Evolutionary conservation across 2,797 vertebrate genomes (phyloP).

Genomic region (Naso thynnoides): DNA sequence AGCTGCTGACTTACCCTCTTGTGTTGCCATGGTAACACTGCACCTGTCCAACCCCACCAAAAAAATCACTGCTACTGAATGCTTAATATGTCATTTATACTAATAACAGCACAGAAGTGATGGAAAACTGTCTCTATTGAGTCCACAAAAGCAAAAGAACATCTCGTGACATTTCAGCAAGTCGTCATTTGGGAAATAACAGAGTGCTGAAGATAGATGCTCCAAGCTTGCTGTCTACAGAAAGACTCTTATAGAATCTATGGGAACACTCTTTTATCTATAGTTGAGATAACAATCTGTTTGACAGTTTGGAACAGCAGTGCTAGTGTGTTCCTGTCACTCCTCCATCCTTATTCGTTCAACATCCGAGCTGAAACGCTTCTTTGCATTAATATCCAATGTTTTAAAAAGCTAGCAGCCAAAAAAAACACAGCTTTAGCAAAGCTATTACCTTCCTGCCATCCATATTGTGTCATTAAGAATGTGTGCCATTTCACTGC

Average conservation of each 20-base stretch:
- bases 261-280: too few species aligned
- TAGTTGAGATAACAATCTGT: slow-evolving; percentile 14
- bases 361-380: slow-evolving; percentile 13
- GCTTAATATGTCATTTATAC: slow-evolving; percentile 8
- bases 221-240: not conserved
- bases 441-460: slow-evolving; percentile 19
- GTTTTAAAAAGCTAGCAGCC: slow-evolving; percentile 3
- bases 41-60: slow-evolving; percentile 14
- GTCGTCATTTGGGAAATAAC: not conserved
- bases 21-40: slow-evolving; percentile 69
- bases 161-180: not conserved
- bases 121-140: not conserved
- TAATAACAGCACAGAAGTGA: slow-evolving; percentile 13
- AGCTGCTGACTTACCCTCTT: slow-evolving; percentile 63
- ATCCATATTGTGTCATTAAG: slow-evolving; percentile 18
- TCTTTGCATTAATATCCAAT: slow-evolving; percentile 17
- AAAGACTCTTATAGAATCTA: too few species aligned
- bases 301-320: slow-evolving; percentile 6
- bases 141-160: not conserved
- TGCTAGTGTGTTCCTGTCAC: not conserved
- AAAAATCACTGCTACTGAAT: slow-evolving; percentile 16
- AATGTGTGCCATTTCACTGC: slow-evolving; percentile 13
- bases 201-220: not conserved
- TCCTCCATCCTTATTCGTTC: slow-evolving; percentile 29
- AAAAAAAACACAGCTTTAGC: slow-evolving; percentile 29